Evolutionary conservation across 2,888 invertebrate genomes (phyloP).

Genomic region (Pilophorus perplexus): DNA sequence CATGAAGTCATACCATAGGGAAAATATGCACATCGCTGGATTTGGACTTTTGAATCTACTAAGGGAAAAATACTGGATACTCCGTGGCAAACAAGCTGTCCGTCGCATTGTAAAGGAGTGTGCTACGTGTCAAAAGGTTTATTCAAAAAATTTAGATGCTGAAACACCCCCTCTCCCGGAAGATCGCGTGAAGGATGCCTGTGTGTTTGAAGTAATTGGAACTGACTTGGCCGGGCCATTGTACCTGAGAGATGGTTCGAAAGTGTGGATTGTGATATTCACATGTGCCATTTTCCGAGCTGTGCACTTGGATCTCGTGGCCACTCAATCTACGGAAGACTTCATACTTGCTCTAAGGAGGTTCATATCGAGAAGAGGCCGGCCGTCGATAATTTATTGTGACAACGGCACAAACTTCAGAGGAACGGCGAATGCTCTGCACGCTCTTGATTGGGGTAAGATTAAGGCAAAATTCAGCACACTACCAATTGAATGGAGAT

Average conservation of each 20-base stretch:
- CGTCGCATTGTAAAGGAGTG: background rate
- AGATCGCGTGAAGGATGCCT: slow-evolving; percentile 48
- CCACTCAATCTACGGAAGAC: background rate
- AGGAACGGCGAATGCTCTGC: background rate
- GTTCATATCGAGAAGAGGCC: slow-evolving; percentile 27
- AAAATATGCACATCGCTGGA: background rate
- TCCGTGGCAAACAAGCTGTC: background rate
- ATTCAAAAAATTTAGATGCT: background rate
- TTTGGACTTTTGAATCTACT: slow-evolving; percentile 14
- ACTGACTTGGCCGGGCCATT: slow-evolving; percentile 53
- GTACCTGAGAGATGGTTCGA: slow-evolving; percentile 42
- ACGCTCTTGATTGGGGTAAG: background rate
- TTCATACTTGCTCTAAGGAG: slow-evolving; percentile 18
- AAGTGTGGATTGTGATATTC: slow-evolving; percentile 28
- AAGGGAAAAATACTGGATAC: slow-evolving; percentile 12
- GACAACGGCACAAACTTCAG: slow-evolving; percentile 10
- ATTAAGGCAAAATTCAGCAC: background rate
- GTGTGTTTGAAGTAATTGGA: slow-evolving; percentile 50
- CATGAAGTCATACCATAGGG: background rate
- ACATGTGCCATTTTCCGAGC: slow-evolving; percentile 35
- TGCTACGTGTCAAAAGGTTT: background rate
- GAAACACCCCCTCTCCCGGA: background rate
- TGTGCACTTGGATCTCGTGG: slow-evolving; percentile 28
- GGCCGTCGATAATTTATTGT: background rate
- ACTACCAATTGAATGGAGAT: background rate